phyloP scores from a whole-genome alignment of 2,113 vertebrate species.

The Lathamus discolor region DNA sequence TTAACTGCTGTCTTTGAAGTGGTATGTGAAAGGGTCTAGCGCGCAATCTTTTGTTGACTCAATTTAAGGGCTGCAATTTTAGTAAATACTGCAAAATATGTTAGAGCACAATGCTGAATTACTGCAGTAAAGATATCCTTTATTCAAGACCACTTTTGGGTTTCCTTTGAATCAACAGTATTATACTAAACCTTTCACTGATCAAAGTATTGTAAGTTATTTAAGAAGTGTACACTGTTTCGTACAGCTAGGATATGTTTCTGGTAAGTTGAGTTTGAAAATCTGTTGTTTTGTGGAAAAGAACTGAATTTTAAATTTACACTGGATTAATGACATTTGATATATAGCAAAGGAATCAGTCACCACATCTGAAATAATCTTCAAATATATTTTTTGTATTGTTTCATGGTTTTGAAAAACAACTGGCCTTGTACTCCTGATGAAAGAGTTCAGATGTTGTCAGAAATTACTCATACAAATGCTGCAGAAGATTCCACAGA shows the following conservation, averaged over 20 bases:
- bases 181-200: neutral
- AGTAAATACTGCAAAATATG: neutral
- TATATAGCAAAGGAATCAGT: neutral
- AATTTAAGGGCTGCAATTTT: neutral
- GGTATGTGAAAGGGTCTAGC: neutral
- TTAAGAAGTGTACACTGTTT: neutral
- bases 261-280: neutral
- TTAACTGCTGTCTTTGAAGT: neutral
- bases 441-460: neutral
- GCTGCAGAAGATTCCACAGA: neutral
- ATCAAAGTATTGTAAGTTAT: neutral
- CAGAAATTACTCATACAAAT: neutral
- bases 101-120: neutral
- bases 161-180: neutral
- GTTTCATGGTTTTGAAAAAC: neutral
- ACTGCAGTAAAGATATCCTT: neutral
- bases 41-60: neutral
- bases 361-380: neutral
- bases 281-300: neutral
- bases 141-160: neutral
- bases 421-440: neutral
- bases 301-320: neutral
- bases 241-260: neutral
- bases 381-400: neutral
- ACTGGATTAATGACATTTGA: neutral